Percentiles rank a stretch among this genome's conserved stretches.
These are phyloP conservation scores for Hylaeus anthracinus DNA, from an alignment of 1,140 invertebrate species.

Conservation along the genomic window DNA sequence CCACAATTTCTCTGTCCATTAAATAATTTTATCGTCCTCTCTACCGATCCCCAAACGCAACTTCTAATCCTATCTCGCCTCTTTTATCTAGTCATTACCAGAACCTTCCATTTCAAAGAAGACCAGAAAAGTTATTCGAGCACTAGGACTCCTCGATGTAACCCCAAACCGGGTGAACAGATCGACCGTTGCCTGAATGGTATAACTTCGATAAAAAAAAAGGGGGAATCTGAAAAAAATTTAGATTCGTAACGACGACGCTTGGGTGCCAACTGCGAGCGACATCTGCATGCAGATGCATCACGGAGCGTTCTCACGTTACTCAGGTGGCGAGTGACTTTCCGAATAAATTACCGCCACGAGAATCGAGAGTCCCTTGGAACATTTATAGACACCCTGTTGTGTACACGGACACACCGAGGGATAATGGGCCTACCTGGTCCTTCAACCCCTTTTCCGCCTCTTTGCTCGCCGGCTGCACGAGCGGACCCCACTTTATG, in stretches of 20 bases:
- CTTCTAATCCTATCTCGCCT: not conserved
- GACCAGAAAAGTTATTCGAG: not conserved
- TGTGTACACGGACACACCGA: constrained; percentile 58
- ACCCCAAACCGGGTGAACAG: not conserved
- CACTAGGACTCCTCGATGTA: no score
- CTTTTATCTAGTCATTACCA: not conserved
- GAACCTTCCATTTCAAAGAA: not conserved
- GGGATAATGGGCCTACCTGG: constrained; percentile 70
- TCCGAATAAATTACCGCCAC: constrained; percentile 72
- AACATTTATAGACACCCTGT: constrained; percentile 67
- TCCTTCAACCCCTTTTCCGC: constrained; percentile 65
- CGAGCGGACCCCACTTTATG: constrained; percentile 64
- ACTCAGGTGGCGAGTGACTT: constrained; percentile 72
- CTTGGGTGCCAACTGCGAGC: constrained; percentile 57
- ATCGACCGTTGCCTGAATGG: constrained; percentile 22
- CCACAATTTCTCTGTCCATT: no score
- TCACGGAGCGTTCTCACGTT: constrained; percentile 72
- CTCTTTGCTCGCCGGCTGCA: constrained; percentile 64
- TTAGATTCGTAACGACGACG: constrained; percentile 42
- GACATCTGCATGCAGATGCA: constrained; percentile 68
- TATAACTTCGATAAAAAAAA: not conserved
- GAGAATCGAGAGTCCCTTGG: constrained; percentile 59
- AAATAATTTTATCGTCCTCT: no score
- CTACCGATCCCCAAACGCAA: no score
- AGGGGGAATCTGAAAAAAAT: constrained; percentile 32